Evolutionary conservation across 2,888 invertebrate genomes (phyloP).

Genomic region (Coleophora deauratella): DNA sequence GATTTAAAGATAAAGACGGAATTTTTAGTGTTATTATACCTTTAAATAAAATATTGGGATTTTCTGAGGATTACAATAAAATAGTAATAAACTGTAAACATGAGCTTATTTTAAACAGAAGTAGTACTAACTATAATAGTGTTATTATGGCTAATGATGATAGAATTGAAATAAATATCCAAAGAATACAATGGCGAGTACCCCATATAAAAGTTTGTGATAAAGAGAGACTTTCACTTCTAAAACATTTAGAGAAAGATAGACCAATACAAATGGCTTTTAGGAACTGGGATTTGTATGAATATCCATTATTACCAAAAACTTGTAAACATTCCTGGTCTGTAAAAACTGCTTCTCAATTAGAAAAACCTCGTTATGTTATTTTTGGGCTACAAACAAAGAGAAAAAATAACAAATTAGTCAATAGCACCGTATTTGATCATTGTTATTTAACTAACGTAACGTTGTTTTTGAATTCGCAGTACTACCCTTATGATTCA

Average conservation of each 20-base stretch:
- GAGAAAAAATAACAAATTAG: constrained; percentile 23
- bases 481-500: constrained; percentile 23
- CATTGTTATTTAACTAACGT: constrained; percentile 15
- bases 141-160: constrained; percentile 11
- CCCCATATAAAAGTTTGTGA: constrained; percentile 14
- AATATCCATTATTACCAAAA: constrained; percentile 31
- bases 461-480: constrained; percentile 18
- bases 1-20: constrained; percentile 19
- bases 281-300: constrained; percentile 38
- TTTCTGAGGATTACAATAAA: constrained; percentile 30
- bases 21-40: constrained; percentile 16
- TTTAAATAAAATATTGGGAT: constrained; percentile 11
- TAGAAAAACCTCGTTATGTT: constrained; percentile 37
- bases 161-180: constrained; percentile 12
- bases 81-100: constrained; percentile 39
- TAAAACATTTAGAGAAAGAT: constrained; percentile 21
- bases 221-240: constrained; percentile 10
- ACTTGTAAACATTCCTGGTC: constrained; percentile 29
- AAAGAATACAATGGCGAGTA: constrained; percentile 12
- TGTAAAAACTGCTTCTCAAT: constrained; percentile 27
- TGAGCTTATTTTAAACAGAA: constrained; percentile 34
- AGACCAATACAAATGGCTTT: constrained; percentile 26
- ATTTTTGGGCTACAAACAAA: constrained; percentile 24
- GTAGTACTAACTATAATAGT: constrained; percentile 25
- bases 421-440: constrained; percentile 12